Conservation (phyloP, 1,140 invertebrate species). For the Eulimnadia texana region DNA sequence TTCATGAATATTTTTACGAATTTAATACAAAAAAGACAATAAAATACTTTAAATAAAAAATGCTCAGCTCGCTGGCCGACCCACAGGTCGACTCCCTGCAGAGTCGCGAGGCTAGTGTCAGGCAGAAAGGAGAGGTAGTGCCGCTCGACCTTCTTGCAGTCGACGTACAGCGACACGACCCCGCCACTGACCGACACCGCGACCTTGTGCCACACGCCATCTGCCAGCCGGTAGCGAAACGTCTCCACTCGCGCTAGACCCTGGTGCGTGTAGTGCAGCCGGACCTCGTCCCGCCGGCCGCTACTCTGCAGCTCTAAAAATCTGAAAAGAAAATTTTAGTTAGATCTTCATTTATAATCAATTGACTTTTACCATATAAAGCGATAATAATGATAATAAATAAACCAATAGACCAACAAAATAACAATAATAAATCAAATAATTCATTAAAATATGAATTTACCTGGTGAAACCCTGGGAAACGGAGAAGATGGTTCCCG, state of each 20-base stretch:
- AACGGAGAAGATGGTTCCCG: constrained; percentile 65
- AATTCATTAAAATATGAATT: neutral
- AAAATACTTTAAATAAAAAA: constrained; percentile 69
- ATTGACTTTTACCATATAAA: no score
- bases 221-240: constrained; percentile 70
- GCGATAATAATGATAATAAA: no score
- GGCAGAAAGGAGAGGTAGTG: constrained; percentile 38
- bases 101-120: constrained; percentile 20
- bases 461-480: constrained; percentile 34
- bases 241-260: constrained; percentile 56
- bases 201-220: constrained; percentile 71
- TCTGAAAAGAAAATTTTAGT: constrained; percentile 33
- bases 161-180: constrained; percentile 64
- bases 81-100: constrained; percentile 49
- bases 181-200: constrained; percentile 65
- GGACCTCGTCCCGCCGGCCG: constrained; percentile 62
- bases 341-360: neutral
- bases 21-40: no score
- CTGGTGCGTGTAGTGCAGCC: constrained; percentile 40
- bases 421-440: neutral
- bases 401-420: neutral
- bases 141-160: constrained; percentile 70
- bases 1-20: no score
- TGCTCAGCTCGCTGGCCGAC: constrained; percentile 71
- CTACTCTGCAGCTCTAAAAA: constrained; percentile 82